Conservation (phyloP, 2,797 vertebrate species). For the Clarias laeviceps region DNA sequence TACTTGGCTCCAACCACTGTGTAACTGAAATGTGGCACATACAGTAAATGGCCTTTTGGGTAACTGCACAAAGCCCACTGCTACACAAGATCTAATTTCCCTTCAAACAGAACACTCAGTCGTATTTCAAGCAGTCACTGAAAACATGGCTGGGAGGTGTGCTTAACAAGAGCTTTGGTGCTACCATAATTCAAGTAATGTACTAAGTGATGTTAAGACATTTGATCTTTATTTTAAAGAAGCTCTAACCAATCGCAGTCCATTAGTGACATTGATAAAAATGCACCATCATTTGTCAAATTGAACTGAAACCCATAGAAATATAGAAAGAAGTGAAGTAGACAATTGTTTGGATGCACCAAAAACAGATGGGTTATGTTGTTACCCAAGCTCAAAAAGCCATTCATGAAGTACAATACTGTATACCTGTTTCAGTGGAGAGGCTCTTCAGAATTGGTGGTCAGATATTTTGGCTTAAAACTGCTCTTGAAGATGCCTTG, state of each 20-base stretch:
- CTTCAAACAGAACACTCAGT: background rate
- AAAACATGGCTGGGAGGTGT: background rate
- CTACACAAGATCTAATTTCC: background rate
- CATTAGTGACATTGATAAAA: no score
- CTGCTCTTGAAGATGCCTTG: no score
- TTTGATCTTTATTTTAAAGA: no score
- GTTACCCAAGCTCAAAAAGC: slow-evolving; percentile 57
- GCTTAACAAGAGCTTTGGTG: background rate
- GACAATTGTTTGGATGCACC: no score
- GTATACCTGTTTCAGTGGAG: slow-evolving; percentile 65
- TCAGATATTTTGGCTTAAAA: slow-evolving; percentile 6
- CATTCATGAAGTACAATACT: slow-evolving; percentile 82
- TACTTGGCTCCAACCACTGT: background rate
- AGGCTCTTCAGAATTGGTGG: slow-evolving; percentile 4
- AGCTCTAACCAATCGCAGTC: no score
- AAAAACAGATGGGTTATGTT: no score
- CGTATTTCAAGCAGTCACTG: background rate
- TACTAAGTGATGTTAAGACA: no score
- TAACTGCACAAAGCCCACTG: background rate
- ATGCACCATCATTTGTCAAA: no score
- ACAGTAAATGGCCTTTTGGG: background rate
- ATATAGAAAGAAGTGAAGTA: no score
- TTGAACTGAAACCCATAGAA: no score
- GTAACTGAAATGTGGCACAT: background rate
- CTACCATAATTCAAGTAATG: no score